Evolutionary conservation across 2,113 vertebrate genomes (phyloP).

Genomic region (Murina feae): DNA sequence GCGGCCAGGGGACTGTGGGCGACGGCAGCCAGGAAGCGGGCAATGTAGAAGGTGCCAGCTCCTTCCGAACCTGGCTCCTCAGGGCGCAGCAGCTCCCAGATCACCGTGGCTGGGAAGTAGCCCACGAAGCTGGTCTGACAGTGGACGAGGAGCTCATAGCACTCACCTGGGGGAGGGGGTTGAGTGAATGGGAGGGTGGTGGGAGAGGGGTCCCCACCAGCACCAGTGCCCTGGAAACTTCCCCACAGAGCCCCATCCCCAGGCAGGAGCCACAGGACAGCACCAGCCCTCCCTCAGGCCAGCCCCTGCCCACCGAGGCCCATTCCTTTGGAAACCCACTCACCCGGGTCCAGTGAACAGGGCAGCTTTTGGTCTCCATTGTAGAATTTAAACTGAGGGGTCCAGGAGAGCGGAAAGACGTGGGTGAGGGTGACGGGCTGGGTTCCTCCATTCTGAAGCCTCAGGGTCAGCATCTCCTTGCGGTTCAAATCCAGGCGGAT

Average conservation of each 20-base stretch:
- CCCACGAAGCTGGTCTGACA: conserved; percentile 81
- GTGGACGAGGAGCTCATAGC: conserved; percentile 79
- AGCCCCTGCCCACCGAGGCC: background rate
- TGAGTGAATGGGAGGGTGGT: background rate
- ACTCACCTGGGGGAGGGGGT: conserved; percentile 74
- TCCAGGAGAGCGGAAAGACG: conserved; percentile 72
- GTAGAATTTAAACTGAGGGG: conserved; percentile 62
- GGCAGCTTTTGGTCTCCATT: conserved; percentile 71
- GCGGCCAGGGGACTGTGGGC: conserved; percentile 80
- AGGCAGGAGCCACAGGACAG: background rate
- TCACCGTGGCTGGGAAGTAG: conserved; percentile 79
- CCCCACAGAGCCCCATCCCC: background rate
- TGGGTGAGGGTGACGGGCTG: conserved; percentile 80
- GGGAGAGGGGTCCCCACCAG: too few relatives aligned
- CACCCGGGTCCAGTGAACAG: conserved; percentile 83
- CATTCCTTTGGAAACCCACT: conserved; percentile 20
- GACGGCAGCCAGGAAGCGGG: conserved; percentile 82
- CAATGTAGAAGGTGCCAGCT: conserved; percentile 83
- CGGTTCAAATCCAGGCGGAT: conserved; percentile 77
- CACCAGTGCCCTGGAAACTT: background rate
- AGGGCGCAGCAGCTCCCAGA: conserved; percentile 49
- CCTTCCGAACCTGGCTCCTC: background rate
- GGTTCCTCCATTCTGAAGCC: conserved; percentile 81
- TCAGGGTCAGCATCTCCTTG: conserved; percentile 68
- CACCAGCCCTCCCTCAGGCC: background rate